Conservation (phyloP, 2,888 invertebrate genomes). For the Tetragonula carbonaria region DNA sequence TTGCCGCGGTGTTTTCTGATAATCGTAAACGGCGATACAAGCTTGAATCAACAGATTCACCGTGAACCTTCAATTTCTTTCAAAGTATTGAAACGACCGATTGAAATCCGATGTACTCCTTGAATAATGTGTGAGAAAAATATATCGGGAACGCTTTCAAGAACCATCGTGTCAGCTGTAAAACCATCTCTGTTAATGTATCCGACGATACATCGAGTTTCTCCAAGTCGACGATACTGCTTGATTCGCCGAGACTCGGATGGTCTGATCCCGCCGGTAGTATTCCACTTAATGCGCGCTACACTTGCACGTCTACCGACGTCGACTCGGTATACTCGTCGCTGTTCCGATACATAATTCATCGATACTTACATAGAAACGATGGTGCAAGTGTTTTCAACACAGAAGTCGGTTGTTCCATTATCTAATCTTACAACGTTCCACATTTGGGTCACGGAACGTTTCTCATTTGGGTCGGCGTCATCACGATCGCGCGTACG, state of each 20-base stretch:
- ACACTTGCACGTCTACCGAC: no score
- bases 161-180: background rate
- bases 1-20: background rate
- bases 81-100: background rate
- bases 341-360: background rate
- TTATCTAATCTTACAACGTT: background rate
- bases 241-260: background rate
- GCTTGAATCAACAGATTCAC: background rate
- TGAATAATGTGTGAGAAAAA: background rate
- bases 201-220: background rate
- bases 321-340: background rate
- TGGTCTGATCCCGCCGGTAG: background rate
- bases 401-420: background rate
- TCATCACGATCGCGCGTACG: constrained; percentile 27
- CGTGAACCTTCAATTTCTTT: background rate
- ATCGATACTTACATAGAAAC: background rate
- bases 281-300: background rate
- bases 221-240: background rate
- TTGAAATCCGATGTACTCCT: background rate
- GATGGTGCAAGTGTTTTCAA: background rate
- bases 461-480: constrained; percentile 21
- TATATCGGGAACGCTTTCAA: background rate
- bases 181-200: background rate
- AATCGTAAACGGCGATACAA: background rate
- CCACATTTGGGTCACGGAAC: constrained; percentile 19